These are phyloP conservation scores for Megaleporinus macrocephalus DNA, from an alignment of 2,113 vertebrate genomes.

Conservation along the genomic window DNA sequence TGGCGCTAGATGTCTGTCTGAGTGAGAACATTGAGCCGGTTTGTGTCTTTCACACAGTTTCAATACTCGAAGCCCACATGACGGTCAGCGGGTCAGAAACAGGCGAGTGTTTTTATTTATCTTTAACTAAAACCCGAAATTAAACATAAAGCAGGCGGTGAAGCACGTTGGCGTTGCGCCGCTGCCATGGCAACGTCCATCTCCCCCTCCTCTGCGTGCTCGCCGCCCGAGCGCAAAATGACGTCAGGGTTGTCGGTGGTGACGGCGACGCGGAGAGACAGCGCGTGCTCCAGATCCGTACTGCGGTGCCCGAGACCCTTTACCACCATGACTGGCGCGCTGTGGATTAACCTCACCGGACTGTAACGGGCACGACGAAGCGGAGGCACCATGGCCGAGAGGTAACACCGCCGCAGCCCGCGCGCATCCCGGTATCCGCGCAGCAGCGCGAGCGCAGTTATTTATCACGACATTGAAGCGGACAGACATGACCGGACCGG, in stretches of 20 bases:
- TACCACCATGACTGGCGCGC: constrained; percentile 58
- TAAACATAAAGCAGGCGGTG: not conserved
- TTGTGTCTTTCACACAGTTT: too few relatives aligned
- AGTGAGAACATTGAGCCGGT: not conserved
- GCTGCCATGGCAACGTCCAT: constrained; percentile 55
- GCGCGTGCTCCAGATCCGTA: constrained; percentile 54
- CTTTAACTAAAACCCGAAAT: not conserved
- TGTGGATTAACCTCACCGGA: constrained; percentile 56
- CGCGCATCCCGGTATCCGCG: not conserved
- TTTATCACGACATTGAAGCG: not conserved
- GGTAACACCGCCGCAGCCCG: constrained; percentile 44
- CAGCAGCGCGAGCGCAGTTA: not conserved
- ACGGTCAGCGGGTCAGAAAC: not conserved
- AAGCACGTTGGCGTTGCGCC: constrained; percentile 25
- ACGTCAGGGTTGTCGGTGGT: constrained; percentile 65
- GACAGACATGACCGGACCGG: not conserved
- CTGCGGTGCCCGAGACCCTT: constrained; percentile 50
- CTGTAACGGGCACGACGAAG: constrained; percentile 42
- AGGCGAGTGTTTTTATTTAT: too few relatives aligned
- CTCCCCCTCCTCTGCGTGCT: constrained; percentile 9
- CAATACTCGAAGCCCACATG: too few relatives aligned
- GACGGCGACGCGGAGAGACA: constrained; percentile 60
- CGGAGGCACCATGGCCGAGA: constrained; percentile 58
- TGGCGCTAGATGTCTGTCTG: constrained; percentile 28
- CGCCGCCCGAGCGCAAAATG: constrained; percentile 48